Conservation (phyloP, 2,113 vertebrate species). For the Oncorhynchus masou region DNA sequence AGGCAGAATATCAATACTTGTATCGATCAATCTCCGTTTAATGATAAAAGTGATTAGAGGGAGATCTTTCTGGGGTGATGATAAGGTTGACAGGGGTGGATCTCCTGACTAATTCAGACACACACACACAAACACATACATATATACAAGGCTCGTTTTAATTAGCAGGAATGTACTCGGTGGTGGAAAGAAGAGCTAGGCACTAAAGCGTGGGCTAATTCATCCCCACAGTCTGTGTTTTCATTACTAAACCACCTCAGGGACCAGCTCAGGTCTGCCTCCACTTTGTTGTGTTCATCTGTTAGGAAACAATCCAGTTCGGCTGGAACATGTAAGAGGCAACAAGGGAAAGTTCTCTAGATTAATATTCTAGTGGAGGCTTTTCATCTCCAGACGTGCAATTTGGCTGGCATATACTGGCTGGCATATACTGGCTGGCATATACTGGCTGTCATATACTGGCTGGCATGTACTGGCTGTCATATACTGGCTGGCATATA, state of each 20-base stretch:
- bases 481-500: too few species aligned
- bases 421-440: too few species aligned
- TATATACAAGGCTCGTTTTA: constrained; percentile 38
- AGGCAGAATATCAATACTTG: constrained; percentile 42
- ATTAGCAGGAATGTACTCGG: constrained; percentile 45
- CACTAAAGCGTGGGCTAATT: constrained; percentile 49
- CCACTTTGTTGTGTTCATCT: constrained; percentile 31
- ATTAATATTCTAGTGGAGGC: constrained; percentile 41
- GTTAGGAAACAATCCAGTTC: constrained; percentile 40
- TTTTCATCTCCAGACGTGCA: background rate
- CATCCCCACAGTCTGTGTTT: constrained; percentile 51
- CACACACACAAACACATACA: background rate
- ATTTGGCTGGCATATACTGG: too few species aligned
- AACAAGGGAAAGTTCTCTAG: constrained; percentile 28
- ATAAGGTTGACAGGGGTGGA: constrained; percentile 15
- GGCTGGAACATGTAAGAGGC: constrained; percentile 19
- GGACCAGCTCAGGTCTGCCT: constrained; percentile 29
- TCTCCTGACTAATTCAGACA: constrained; percentile 17
- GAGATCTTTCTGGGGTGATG: constrained; percentile 1
- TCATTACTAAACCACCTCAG: constrained; percentile 30
- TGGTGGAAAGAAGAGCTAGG: constrained; percentile 30
- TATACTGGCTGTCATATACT: too few species aligned
- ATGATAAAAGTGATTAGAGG: constrained; percentile 21
- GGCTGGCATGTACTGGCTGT: too few species aligned
- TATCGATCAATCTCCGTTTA: constrained; percentile 20